Evolutionary conservation across 2,888 invertebrate species (phyloP).

Genomic region (Silvanus unidentatus): DNA sequence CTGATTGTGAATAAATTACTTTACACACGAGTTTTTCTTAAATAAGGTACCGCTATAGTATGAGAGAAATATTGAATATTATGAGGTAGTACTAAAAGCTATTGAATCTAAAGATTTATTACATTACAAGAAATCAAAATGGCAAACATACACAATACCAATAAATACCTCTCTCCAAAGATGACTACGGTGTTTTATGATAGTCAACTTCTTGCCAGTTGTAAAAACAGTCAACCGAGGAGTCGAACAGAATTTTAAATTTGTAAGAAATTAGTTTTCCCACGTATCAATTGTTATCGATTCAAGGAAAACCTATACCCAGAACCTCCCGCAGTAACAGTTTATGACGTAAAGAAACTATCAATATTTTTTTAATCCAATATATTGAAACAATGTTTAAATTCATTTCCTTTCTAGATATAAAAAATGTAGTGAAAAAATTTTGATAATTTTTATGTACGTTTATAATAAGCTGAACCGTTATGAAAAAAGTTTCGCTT

Average conservation of each 20-base stretch:
- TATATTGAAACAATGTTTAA: no score
- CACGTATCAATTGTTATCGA: constrained; percentile 32
- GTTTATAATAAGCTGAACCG: no score
- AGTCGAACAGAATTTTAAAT: constrained; percentile 35
- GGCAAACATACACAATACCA: constrained; percentile 28
- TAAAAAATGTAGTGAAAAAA: no score
- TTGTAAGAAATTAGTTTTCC: constrained; percentile 37
- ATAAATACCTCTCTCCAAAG: constrained; percentile 33
- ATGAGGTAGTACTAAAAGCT: not conserved
- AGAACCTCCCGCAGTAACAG: no score
- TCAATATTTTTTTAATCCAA: no score
- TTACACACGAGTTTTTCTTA: no score
- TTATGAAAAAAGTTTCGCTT: no score
- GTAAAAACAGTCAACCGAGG: constrained; percentile 19
- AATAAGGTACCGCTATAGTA: not conserved
- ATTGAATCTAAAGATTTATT: constrained; percentile 20
- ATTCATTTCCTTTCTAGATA: no score
- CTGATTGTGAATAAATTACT: no score
- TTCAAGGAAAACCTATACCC: constrained; percentile 25
- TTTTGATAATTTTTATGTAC: no score
- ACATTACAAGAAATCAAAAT: constrained; percentile 25
- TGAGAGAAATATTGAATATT: not conserved
- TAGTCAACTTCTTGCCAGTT: constrained; percentile 18
- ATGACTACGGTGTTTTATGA: constrained; percentile 32
- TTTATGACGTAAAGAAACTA: no score